Percentiles rank a stretch among this genome's conserved stretches.
phyloP scores from a whole-genome alignment of 2,113 vertebrate genomes.

The Gadus macrocephalus region DNA sequence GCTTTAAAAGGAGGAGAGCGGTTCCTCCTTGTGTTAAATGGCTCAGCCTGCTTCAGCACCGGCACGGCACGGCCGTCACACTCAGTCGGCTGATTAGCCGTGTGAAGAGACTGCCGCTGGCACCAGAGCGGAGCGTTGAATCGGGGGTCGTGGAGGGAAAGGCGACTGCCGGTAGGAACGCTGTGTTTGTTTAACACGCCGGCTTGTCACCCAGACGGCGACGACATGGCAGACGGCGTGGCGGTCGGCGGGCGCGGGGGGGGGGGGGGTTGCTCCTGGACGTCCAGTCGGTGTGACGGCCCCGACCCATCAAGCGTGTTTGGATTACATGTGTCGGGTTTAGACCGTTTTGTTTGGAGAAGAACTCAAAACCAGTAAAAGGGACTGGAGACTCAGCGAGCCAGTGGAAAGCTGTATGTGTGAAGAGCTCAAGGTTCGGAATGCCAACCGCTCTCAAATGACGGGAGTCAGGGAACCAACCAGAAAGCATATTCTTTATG shows the following conservation, averaged over 20 bases:
- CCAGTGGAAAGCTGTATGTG: background rate
- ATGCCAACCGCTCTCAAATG: conserved; percentile 19
- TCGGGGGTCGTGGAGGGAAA: background rate
- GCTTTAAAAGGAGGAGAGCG: background rate
- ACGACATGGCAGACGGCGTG: background rate
- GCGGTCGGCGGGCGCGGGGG: background rate
- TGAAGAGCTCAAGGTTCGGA: conserved; percentile 1
- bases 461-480: conserved; percentile 23
- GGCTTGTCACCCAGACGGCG: conserved; percentile 22
- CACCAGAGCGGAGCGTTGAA: conserved; percentile 29
- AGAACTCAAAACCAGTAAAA: background rate
- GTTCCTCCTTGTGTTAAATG: conserved; percentile 17
- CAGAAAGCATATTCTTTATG: conserved; percentile 20
- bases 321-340: background rate
- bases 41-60: conserved; percentile 2
- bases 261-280: too few relatives aligned
- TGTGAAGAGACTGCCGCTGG: conserved; percentile 17
- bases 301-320: background rate
- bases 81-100: conserved; percentile 35
- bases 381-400: background rate
- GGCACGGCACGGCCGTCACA: conserved; percentile 16
- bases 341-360: background rate
- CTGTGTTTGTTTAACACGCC: conserved; percentile 25
- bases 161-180: background rate
- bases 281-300: too few relatives aligned